Conservation (phyloP, 2,888 invertebrate species). For the Onthophagus sagittarius region DNA sequence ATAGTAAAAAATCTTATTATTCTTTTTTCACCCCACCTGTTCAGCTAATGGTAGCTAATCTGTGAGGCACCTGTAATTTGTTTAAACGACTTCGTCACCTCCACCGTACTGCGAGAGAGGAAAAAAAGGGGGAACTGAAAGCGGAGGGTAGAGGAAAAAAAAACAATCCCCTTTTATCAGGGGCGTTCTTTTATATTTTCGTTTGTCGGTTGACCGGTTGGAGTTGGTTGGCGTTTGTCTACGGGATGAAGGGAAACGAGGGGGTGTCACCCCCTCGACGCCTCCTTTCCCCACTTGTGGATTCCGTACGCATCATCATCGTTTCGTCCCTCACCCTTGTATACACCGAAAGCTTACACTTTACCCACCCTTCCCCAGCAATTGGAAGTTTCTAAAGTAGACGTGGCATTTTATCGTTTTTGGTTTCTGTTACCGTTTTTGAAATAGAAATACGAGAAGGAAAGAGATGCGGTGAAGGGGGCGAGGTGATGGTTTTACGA, state of each 20-base stretch:
- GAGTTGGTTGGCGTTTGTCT: conserved; percentile 11
- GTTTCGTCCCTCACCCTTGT: conserved; percentile 23
- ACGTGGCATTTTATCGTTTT: neutral
- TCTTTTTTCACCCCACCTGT: neutral
- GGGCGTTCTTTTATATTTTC: conserved; percentile 7
- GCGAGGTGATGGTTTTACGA: neutral
- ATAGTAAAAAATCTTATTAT: neutral
- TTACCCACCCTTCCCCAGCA: neutral
- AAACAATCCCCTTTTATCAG: conserved; percentile 12
- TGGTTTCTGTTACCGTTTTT: neutral
- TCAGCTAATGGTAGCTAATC: neutral
- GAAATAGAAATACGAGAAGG: neutral
- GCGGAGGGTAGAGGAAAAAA: conserved; percentile 12
- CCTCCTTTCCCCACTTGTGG: conserved; percentile 33
- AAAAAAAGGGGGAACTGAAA: neutral
- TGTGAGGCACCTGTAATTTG: conserved; percentile 17
- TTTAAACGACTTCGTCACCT: conserved; percentile 18
- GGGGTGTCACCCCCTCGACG: conserved; percentile 6
- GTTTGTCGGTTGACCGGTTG: conserved; percentile 12
- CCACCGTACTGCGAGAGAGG: conserved; percentile 3
- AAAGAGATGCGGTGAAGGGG: neutral
- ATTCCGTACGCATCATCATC: conserved; percentile 34
- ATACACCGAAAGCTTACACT: neutral
- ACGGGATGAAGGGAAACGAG: neutral
- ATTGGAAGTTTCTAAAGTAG: neutral